These are phyloP conservation scores for Diadegma fenestrale DNA, from an alignment of 2,888 invertebrate genomes.

Conservation along the genomic window DNA sequence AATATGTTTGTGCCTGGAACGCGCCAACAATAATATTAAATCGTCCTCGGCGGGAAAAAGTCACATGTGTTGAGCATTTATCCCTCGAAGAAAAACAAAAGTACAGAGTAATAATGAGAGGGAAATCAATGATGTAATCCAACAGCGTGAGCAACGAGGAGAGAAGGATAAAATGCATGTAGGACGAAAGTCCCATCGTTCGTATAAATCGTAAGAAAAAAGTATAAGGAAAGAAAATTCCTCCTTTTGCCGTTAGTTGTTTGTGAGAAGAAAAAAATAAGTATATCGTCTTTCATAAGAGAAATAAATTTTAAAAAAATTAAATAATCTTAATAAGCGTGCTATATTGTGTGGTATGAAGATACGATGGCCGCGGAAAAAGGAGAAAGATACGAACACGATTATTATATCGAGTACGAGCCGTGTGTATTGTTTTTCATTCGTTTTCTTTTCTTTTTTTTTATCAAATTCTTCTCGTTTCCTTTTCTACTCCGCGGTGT, in stretches of 20 bases:
- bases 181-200: constrained; percentile 24
- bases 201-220: constrained; percentile 42
- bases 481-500: constrained; percentile 38
- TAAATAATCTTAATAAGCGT: constrained; percentile 54
- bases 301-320: constrained; percentile 43
- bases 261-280: constrained; percentile 60
- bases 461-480: constrained; percentile 25
- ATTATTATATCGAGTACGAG: constrained; percentile 55
- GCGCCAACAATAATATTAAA: constrained; percentile 56
- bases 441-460: constrained; percentile 11
- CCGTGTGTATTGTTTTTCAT: constrained; percentile 50
- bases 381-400: constrained; percentile 44
- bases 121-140: not conserved
- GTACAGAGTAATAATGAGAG: not conserved
- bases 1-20: constrained; percentile 58
- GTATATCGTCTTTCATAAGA: constrained; percentile 66
- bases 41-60: constrained; percentile 43
- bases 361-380: constrained; percentile 25
- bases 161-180: constrained; percentile 8
- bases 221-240: constrained; percentile 46
- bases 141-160: constrained; percentile 7
- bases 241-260: constrained; percentile 69
- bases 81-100: constrained; percentile 33
- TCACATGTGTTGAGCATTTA: constrained; percentile 24
- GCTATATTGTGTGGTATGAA: constrained; percentile 36